A percentile compares a stretch with the other conserved stretches of the same genome.
Evolutionary conservation across 2,113 vertebrate genomes (phyloP).

Genomic region (Brachypodius melanocephalos): DNA sequence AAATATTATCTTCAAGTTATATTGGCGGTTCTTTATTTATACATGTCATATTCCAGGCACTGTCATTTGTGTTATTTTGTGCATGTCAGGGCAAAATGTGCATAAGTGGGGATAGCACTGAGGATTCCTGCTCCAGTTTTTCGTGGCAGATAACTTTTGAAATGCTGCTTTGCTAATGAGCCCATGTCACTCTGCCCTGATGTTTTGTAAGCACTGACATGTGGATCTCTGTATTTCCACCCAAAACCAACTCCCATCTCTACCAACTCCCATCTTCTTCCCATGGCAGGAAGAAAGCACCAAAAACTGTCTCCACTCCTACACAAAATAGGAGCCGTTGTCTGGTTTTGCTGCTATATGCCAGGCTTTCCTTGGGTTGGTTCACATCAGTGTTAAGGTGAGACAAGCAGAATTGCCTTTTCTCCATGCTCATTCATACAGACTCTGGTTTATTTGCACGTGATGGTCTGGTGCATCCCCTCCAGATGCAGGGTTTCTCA

Average conservation of each 20-base stretch:
- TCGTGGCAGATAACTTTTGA: not conserved
- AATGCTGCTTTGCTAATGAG: not conserved
- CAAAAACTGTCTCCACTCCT: not conserved
- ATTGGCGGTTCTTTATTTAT: not conserved
- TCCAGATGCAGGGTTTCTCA: not conserved
- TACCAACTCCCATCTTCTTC: fast-evolving
- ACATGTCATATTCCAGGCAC: fast-evolving
- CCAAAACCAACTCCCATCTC: not conserved
- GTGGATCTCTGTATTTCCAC: not conserved
- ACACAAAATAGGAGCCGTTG: not conserved
- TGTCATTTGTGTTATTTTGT: not conserved
- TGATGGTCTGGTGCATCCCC: not conserved
- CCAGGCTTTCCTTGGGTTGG: not conserved
- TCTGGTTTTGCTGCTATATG: not conserved
- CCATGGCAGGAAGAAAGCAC: not conserved
- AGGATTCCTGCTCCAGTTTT: not conserved
- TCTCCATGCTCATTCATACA: not conserved
- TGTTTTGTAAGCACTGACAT: not conserved
- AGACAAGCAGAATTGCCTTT: not conserved
- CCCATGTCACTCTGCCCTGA: not conserved
- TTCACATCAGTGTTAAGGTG: not conserved
- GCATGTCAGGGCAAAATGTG: fast-evolving
- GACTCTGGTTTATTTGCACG: not conserved
- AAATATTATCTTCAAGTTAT: not conserved
- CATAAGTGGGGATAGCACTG: not conserved